Evolutionary conservation across 1,140 invertebrate genomes (phyloP).

Genomic region (Pseudomyrmex cubaensis): DNA sequence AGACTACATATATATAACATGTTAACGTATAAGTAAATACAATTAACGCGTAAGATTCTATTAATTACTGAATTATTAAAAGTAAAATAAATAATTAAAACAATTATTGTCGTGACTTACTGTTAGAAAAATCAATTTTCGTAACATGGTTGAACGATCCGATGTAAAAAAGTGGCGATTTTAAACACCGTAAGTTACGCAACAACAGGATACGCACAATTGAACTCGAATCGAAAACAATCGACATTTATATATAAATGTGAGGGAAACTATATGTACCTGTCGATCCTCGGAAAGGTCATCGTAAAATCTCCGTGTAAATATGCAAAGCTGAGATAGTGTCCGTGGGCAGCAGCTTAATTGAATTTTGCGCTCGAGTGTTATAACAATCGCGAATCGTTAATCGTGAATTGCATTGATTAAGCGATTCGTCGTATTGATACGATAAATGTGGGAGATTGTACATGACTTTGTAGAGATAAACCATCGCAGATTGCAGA

Average conservation of each 20-base stretch:
- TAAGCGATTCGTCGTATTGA: constrained; percentile 6
- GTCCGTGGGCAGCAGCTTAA: constrained; percentile 45
- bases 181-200: background rate
- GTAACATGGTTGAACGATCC: background rate
- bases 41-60: background rate
- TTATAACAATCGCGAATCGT: constrained; percentile 9
- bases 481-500: too few relatives aligned
- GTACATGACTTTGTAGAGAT: too few relatives aligned
- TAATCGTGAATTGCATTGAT: background rate
- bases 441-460: constrained; percentile 2
- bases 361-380: constrained; percentile 61
- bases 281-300: constrained; percentile 37
- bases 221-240: background rate
- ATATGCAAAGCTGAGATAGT: constrained; percentile 45
- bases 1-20: too few relatives aligned
- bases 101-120: constrained; percentile 28
- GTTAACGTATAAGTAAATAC: too few relatives aligned
- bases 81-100: background rate
- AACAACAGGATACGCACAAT: background rate
- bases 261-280: constrained; percentile 43
- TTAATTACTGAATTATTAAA: background rate
- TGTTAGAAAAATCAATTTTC: constrained; percentile 53
- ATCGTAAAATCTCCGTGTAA: constrained; percentile 51
- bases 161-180: background rate
- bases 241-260: constrained; percentile 22